Conservation (phyloP, 2,113 vertebrate species). For the Erythrolamprus reginae region DNA sequence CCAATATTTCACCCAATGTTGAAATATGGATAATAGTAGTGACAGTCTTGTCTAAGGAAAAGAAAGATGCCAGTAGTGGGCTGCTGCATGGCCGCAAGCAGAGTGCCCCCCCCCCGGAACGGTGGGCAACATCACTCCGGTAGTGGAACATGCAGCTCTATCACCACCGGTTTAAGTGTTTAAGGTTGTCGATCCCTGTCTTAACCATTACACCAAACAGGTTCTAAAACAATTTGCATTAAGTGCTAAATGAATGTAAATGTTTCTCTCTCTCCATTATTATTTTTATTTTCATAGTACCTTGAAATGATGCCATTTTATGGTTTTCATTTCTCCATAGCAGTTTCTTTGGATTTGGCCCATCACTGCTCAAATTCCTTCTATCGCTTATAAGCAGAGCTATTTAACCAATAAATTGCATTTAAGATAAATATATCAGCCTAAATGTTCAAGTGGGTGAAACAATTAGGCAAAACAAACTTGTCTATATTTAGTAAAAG, state of each 20-base stretch:
- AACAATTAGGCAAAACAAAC: not conserved
- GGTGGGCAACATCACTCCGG: no score
- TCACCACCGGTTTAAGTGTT: no score
- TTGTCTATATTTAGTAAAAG: not conserved
- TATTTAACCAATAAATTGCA: not conserved
- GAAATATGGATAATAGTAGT: no score
- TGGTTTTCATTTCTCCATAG: not conserved
- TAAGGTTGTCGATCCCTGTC: no score
- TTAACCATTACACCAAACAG: not conserved
- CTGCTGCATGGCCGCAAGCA: no score
- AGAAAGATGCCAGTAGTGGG: no score
- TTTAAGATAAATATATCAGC: not conserved
- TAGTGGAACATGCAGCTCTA: no score
- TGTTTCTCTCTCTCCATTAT: not conserved
- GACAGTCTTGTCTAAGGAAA: no score
- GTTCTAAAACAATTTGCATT: not conserved
- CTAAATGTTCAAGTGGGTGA: not conserved
- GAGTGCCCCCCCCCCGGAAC: no score
- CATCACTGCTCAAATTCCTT: not conserved
- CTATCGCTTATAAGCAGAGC: not conserved
- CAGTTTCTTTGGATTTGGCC: accelerated
- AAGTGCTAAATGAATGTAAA: not conserved
- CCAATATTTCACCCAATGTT: no score
- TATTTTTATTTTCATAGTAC: not conserved
- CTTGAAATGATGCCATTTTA: not conserved